A percentile compares a stretch with the other conserved stretches of the same genome.
Evolutionary conservation across 1,140 invertebrate genomes (phyloP).

Genomic region (Chrysomallon squamiferum): DNA sequence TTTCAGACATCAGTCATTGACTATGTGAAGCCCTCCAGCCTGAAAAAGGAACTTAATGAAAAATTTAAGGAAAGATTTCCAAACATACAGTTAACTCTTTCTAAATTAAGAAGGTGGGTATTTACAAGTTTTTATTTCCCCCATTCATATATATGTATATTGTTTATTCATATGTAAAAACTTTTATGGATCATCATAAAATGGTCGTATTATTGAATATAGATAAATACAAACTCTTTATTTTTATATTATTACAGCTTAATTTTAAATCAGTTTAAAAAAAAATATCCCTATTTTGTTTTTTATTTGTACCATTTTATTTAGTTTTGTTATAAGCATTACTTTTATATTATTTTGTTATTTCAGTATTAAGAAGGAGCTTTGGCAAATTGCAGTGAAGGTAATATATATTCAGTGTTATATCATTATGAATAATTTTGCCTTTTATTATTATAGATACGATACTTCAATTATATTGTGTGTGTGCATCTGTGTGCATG

Average conservation of each 20-base stretch:
- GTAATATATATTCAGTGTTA: too few relatives aligned
- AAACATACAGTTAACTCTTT: conserved; percentile 92
- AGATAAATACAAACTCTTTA: not conserved
- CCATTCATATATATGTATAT: not conserved
- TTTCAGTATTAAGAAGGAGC: too few relatives aligned
- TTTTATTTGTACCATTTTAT: too few relatives aligned
- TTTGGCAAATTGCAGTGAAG: too few relatives aligned
- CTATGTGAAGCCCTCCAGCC: conserved; percentile 93
- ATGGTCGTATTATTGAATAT: not conserved
- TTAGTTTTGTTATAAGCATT: too few relatives aligned
- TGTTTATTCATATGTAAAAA: too few relatives aligned
- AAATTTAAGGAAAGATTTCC: conserved; percentile 97
- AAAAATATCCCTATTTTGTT: too few relatives aligned
- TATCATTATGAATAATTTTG: not conserved
- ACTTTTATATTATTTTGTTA: not conserved
- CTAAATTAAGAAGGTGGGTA: conserved; percentile 92
- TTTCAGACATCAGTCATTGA: conserved; percentile 84
- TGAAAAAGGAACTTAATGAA: conserved; percentile 97
- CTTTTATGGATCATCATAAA: too few relatives aligned
- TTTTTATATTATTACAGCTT: too few relatives aligned
- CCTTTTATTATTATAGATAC: conserved; percentile 16
- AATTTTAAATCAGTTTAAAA: too few relatives aligned
- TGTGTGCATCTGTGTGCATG: too few relatives aligned
- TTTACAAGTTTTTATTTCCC: not conserved
- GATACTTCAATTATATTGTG: too few relatives aligned